Evolutionary conservation across 2,113 vertebrate genomes (phyloP).

Genomic region (Poecile atricapillus): DNA sequence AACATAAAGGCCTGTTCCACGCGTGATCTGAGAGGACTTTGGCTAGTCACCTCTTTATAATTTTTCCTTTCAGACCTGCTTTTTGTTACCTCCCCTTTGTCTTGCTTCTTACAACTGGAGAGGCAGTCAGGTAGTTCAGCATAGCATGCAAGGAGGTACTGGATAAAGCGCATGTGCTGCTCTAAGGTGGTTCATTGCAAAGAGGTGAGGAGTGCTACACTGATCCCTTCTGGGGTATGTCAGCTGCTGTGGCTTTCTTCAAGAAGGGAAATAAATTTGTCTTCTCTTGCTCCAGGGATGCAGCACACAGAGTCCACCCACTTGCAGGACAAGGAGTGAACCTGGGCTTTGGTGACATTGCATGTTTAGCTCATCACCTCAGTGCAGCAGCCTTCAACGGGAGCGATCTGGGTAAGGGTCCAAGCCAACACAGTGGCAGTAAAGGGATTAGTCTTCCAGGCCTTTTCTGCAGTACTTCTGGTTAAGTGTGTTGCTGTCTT

Average conservation of each 20-base stretch:
- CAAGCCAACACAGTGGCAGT: background rate
- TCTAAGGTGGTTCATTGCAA: background rate
- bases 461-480: background rate
- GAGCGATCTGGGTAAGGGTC: slow-evolving; percentile 89
- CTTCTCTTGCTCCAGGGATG: slow-evolving; percentile 79
- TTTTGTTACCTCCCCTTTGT: slow-evolving; percentile 7
- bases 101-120: background rate
- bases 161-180: background rate
- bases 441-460: background rate
- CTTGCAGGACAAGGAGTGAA: slow-evolving; percentile 96
- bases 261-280: background rate
- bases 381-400: slow-evolving; percentile 91
- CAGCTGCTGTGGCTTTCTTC: background rate
- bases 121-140: background rate
- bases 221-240: background rate
- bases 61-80: slow-evolving; percentile 20
- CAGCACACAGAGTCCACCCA: slow-evolving; percentile 95
- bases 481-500: background rate
- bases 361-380: slow-evolving; percentile 82
- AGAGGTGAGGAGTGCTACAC: background rate
- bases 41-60: background rate
- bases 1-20: background rate
- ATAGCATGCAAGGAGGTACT: background rate
- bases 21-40: background rate
- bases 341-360: slow-evolving; percentile 94